Evolutionary conservation across 2,888 invertebrate species (phyloP).

Genomic region (Eumerus sabulonum): DNA sequence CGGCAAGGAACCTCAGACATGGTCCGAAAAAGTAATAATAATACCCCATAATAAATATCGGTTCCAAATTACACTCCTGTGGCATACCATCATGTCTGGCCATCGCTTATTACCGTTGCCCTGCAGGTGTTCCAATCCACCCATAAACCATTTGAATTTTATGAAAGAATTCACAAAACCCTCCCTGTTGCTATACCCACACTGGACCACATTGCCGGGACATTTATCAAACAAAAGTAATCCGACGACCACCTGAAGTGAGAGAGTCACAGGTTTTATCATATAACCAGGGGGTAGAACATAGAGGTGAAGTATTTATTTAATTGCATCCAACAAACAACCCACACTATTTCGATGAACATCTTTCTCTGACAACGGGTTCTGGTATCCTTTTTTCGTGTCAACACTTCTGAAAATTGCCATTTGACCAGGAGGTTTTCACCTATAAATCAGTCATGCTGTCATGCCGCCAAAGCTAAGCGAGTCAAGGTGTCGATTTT

Average conservation of each 20-base stretch:
- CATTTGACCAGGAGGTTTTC: conserved; percentile 58
- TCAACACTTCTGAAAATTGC: conserved; percentile 48
- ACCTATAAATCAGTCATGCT: conserved; percentile 63
- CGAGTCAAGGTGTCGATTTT: conserved; percentile 54
- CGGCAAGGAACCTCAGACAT: no score
- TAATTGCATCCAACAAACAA: no score
- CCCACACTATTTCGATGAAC: not conserved
- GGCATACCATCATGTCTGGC: conserved; percentile 21
- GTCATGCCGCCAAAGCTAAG: conserved; percentile 41
- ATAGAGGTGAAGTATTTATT: conserved; percentile 13
- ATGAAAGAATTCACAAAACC: not conserved
- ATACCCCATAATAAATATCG: not conserved
- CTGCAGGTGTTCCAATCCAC: conserved; percentile 21
- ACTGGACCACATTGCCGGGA: conserved; percentile 14
- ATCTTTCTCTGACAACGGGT: not conserved
- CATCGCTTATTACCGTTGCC: conserved; percentile 20
- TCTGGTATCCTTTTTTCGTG: conserved; percentile 2
- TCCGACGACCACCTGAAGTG: not conserved
- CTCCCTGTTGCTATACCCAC: not conserved
- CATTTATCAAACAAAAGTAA: conserved; percentile 41
- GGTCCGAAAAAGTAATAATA: not conserved
- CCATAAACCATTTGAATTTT: conserved; percentile 1
- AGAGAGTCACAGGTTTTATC: conserved; percentile 31
- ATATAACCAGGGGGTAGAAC: conserved; percentile 31
- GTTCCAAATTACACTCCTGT: conserved; percentile 19